A percentile compares a stretch with the other conserved stretches of the same genome.
Evolutionary conservation across 2,888 invertebrate species (phyloP).

Genomic region (Phorcus lineatus): DNA sequence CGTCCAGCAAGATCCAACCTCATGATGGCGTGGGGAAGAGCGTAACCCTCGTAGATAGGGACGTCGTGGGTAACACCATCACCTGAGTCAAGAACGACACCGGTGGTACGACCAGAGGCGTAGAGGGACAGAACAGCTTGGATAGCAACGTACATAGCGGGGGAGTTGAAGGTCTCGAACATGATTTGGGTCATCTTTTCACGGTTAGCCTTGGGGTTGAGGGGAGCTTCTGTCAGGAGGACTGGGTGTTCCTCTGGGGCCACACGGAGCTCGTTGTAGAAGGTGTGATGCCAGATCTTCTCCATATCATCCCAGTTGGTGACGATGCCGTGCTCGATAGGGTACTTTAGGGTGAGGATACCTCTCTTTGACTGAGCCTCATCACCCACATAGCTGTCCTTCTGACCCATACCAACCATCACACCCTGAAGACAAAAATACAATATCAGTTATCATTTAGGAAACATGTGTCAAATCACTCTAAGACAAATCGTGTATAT

Average conservation of each 20-base stretch:
- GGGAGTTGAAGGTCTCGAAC: conserved; percentile 87
- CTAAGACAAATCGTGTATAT: too few relatives aligned
- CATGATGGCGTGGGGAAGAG: conserved; percentile 63
- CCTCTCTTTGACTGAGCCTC: conserved; percentile 71
- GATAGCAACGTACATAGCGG: conserved; percentile 95
- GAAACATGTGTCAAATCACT: too few relatives aligned
- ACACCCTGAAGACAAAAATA: conserved; percentile 42
- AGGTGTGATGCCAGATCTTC: conserved; percentile 74
- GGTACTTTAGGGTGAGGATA: conserved; percentile 71
- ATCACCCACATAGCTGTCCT: conserved; percentile 70
- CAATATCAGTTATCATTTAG: too few relatives aligned
- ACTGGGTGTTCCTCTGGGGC: conserved; percentile 88
- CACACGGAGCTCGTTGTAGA: conserved; percentile 73
- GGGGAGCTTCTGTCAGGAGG: conserved; percentile 89
- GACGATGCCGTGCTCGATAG: conserved; percentile 73
- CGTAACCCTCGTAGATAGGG: conserved; percentile 79
- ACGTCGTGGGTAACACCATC: conserved; percentile 96
- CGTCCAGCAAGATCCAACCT: conserved; percentile 63
- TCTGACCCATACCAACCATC: conserved; percentile 68
- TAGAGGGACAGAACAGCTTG: conserved; percentile 96
- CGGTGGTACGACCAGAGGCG: conserved; percentile 96
- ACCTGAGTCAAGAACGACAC: conserved; percentile 95
- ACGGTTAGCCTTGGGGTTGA: conserved; percentile 89
- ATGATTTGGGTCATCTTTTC: conserved; percentile 87
- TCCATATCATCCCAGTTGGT: conserved; percentile 75